Evolutionary conservation across 2,888 invertebrate species (phyloP).

Genomic region (Prionchulus punctatus): DNA sequence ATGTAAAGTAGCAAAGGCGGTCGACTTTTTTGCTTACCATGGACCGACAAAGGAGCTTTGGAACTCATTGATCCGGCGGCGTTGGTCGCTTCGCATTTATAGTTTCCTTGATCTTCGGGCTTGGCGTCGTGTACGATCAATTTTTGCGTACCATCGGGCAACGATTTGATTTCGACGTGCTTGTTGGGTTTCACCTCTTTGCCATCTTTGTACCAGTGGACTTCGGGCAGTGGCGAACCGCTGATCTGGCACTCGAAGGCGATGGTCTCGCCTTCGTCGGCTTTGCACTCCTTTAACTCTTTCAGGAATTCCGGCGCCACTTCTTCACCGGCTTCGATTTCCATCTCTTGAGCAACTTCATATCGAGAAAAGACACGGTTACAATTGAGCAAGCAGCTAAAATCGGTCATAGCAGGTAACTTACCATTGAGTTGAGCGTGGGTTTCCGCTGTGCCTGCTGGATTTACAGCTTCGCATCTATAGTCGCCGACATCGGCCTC

Average conservation of each 20-base stretch:
- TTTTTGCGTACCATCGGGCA: constrained; percentile 30
- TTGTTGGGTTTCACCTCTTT: neutral
- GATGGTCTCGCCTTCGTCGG: constrained; percentile 78
- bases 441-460: constrained; percentile 46
- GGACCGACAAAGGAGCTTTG: constrained; percentile 22
- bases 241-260: constrained; percentile 59
- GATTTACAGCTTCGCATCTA: constrained; percentile 69
- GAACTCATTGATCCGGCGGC: constrained; percentile 43
- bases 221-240: constrained; percentile 55
- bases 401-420: neutral
- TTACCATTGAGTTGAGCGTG: neutral
- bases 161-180: constrained; percentile 17
- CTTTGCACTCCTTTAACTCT: constrained; percentile 52
- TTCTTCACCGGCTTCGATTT: constrained; percentile 13
- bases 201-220: constrained; percentile 51
- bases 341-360: constrained; percentile 7
- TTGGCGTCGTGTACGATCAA: constrained; percentile 33
- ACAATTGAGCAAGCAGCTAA: neutral
- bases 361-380: neutral
- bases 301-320: constrained; percentile 57
- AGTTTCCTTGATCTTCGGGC: constrained; percentile 43
- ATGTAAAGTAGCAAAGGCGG: neutral
- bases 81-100: constrained; percentile 71
- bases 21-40: constrained; percentile 6
- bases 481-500: constrained; percentile 62